A percentile compares a stretch with the other conserved stretches of the same genome.
Evolutionary conservation across 1,140 invertebrate genomes (phyloP).

Genomic region (Drosophila sulfurigaster): DNA sequence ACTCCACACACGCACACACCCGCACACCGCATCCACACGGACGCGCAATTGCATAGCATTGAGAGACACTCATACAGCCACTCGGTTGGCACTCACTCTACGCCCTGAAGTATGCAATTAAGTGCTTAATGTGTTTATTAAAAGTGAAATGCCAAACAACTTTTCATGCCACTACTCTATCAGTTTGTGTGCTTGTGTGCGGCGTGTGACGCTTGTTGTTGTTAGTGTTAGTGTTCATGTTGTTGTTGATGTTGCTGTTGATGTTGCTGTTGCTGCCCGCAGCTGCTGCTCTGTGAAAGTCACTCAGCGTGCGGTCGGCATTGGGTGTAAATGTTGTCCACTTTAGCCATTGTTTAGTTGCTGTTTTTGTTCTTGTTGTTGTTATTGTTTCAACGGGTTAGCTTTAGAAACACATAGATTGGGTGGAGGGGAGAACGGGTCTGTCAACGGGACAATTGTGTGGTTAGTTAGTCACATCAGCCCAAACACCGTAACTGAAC

Average conservation of each 20-base stretch:
- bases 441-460: conserved; percentile 21
- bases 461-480: conserved; percentile 11
- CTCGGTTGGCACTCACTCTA: conserved; percentile 16
- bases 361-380: conserved; percentile 17
- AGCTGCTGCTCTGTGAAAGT: conserved; percentile 30
- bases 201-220: not conserved
- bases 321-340: conserved; percentile 35
- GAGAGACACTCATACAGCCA: conserved; percentile 6
- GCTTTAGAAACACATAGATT: not conserved
- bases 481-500: not conserved
- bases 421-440: not conserved
- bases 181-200: conserved; percentile 19
- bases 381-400: conserved; percentile 3
- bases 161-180: conserved; percentile 45
- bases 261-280: conserved; percentile 15
- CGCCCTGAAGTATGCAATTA: conserved; percentile 65
- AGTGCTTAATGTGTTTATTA: conserved; percentile 79
- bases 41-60: not conserved
- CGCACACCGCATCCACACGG: not conserved
- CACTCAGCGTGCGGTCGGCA: conserved; percentile 37
- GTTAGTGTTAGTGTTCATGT: not conserved
- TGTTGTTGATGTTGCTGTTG: conserved; percentile 4
- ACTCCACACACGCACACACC: not conserved
- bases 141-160: conserved; percentile 75
- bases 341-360: conserved; percentile 26